Evolutionary conservation across 2,888 invertebrate species (phyloP), one percentile per base, ranked within the genome.

Genomic region (Salpingus planirostris): DNA sequence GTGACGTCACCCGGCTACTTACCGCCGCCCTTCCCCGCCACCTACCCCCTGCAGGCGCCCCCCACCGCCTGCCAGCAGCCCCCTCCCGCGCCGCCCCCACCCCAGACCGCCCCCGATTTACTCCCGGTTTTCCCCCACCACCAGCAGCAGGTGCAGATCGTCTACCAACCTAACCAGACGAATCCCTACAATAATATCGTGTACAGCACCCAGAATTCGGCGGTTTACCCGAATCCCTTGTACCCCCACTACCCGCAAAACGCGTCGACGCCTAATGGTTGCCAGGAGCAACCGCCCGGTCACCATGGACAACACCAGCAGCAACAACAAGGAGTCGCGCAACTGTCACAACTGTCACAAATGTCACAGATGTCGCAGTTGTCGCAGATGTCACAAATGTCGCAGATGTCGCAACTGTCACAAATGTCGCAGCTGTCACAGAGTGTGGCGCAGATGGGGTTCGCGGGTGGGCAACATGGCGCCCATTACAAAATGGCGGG

Each of bases 261-360:
- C 30, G 44, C 56, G 3, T 39, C 53, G 1, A 60, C 61, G 5
- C 60, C 61, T 2, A 60, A 47, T 37, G 53, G 54, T 25, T 51
- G 53, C 30, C 24, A 6, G 33, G 34, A 25, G 38, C 34, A 33
- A 29, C 35, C 27, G 42, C 43, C 18, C 39, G 40, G 29, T 14
- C 15, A 13, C 7, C 26, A 30, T 15, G 15, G 15, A 7, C 15
- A 5, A 11, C 11, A 6, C 10, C 23, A 23, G 23, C 23, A 23
- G 5, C 8, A 11, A 6, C 18, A 18, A 18, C 18, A 18, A n/a
- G n/a, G n/a, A n/a, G n/a, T n/a, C n/a, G n/a, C n/a, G n/a, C n/a
- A n/a, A n/a, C n/a, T n/a, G n/a, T n/a, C n/a, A n/a, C n/a, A n/a
- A n/a, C n/a, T n/a, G n/a, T n/a, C n/a, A n/a, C n/a, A 42, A 15